A percentile compares a stretch with the other conserved stretches of the same genome.
Conservation (phyloP, 2,888 invertebrate genomes). For the Lacanobia oleracea region DNA sequence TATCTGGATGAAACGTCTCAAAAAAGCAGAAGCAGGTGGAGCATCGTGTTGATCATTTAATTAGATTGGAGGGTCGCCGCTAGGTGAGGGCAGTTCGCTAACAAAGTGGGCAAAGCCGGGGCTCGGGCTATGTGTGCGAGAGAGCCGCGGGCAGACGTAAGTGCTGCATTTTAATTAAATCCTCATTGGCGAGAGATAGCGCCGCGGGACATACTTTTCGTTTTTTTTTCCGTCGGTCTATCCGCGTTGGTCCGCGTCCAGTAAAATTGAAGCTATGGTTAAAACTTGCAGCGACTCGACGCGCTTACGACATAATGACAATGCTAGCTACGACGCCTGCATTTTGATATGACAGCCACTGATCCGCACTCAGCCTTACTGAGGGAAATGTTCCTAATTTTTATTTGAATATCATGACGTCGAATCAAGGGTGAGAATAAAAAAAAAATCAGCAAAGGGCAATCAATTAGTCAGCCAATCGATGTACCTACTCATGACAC, state of each 20-base stretch:
- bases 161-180: conserved; percentile 84
- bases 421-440: no score
- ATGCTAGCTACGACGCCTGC: conserved; percentile 69
- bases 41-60: conserved; percentile 78
- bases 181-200: conserved; percentile 74
- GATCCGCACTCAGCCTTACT: conserved; percentile 53
- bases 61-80: conserved; percentile 66
- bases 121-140: conserved; percentile 45
- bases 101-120: conserved; percentile 45
- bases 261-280: conserved; percentile 75
- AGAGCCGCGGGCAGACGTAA: conserved; percentile 68
- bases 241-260: conserved; percentile 66
- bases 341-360: conserved; percentile 72
- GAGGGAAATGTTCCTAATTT: conserved; percentile 48
- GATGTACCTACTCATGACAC: conserved; percentile 1
- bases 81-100: conserved; percentile 50
- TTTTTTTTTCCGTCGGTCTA: conserved; percentile 71
- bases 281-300: conserved; percentile 66
- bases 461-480: conserved; percentile 1
- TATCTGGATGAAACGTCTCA: conserved; percentile 66
- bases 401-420: background rate
- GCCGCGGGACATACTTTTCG: conserved; percentile 65
- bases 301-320: conserved; percentile 72
- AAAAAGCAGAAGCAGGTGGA: conserved; percentile 53
- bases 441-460: background rate